These are phyloP conservation scores for Dorcus parallelipipedus DNA, from an alignment of 2,888 invertebrate species.

Conservation along the genomic window DNA sequence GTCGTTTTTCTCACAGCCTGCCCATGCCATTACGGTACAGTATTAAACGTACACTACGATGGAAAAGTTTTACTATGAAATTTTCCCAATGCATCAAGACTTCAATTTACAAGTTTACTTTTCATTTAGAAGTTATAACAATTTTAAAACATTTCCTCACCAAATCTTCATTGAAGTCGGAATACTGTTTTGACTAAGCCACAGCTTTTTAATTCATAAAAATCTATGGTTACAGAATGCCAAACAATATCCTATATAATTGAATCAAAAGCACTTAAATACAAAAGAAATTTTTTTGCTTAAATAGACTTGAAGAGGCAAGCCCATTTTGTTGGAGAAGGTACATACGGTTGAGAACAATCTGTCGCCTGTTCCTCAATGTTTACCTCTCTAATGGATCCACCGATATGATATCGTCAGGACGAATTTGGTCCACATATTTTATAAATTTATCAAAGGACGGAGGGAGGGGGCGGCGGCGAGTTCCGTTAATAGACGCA, in stretches of 20 bases:
- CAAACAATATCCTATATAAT: too few species aligned
- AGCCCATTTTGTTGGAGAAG: not conserved
- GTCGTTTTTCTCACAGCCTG: constrained; percentile 42
- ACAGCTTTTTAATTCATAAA: too few species aligned
- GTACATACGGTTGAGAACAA: constrained; percentile 28
- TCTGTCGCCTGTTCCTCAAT: constrained; percentile 30
- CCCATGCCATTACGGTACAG: constrained; percentile 22
- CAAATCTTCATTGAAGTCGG: too few species aligned
- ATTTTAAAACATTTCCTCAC: too few species aligned
- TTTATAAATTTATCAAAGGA: not conserved
- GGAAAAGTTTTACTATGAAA: not conserved
- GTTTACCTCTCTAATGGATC: constrained; percentile 34
- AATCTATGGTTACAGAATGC: too few species aligned
- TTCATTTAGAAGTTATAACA: too few species aligned
- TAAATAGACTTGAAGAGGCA: too few species aligned
- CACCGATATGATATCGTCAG: constrained; percentile 22
- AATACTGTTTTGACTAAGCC: too few species aligned
- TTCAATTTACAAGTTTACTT: too few species aligned
- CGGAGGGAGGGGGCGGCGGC: not conserved
- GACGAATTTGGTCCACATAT: not conserved
- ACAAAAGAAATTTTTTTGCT: too few species aligned
- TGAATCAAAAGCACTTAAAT: too few species aligned
- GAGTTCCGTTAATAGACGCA: not conserved
- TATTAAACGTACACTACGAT: constrained; percentile 21
- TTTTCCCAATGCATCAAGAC: too few species aligned